These are phyloP conservation scores for Diachasmimorpha longicaudata DNA, from an alignment of 1,140 invertebrate genomes.

Conservation along the genomic window DNA sequence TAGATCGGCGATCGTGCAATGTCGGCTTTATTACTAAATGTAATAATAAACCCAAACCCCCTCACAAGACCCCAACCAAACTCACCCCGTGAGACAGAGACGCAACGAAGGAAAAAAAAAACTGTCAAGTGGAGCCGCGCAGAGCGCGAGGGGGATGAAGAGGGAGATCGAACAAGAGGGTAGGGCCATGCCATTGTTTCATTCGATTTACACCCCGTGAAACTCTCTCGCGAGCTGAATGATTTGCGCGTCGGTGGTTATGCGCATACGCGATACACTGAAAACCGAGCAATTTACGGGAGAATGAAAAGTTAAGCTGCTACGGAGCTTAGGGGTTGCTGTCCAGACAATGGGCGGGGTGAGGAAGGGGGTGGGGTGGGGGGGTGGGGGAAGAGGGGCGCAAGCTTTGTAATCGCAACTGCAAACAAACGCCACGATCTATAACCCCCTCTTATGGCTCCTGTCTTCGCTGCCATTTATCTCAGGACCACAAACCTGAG, in stretches of 20 bases:
- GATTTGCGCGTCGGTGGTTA: not conserved
- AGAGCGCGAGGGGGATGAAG: not conserved
- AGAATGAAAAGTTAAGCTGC: slow-evolving; percentile 35
- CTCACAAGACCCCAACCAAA: too few species aligned
- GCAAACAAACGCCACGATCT: slow-evolving; percentile 30
- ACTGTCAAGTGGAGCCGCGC: too few species aligned
- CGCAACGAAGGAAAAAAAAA: too few species aligned
- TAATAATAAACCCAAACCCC: too few species aligned
- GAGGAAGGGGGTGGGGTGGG: too few species aligned
- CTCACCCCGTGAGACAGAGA: too few species aligned
- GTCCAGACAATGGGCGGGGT: not conserved
- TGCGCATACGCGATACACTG: slow-evolving; percentile 11
- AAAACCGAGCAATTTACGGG: slow-evolving; percentile 32
- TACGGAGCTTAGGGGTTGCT: slow-evolving; percentile 16
- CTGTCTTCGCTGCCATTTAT: not conserved
- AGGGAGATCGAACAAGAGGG: too few species aligned
- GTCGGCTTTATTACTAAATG: too few species aligned
- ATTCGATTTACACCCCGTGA: slow-evolving; percentile 25
- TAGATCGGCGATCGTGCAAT: too few species aligned
- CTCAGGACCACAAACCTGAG: not conserved
- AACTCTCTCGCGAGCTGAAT: not conserved
- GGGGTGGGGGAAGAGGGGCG: slow-evolving; percentile 5
- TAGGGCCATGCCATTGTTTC: slow-evolving; percentile 22
- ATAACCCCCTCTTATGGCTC: slow-evolving; percentile 17
- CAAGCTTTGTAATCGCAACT: slow-evolving; percentile 29